Base-by-base conservation (phyloP, 1,140 invertebrate genomes). In the Dinothrombium tinctorium region DNA sequence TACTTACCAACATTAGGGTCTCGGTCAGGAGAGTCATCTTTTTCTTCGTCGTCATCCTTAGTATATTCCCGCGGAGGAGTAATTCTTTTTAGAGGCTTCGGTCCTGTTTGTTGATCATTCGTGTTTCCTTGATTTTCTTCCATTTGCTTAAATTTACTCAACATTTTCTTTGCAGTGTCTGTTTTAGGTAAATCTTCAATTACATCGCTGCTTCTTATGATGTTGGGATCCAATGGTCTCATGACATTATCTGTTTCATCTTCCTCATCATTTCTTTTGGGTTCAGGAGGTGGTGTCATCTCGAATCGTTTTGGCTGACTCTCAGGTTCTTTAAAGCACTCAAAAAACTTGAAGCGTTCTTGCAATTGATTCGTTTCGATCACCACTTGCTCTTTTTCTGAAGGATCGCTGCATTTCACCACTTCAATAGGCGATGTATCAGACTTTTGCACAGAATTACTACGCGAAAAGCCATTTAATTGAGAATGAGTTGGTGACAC, bases 291-390 rank as follows among this genome's bases (percentile, higher is more conserved):
- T 40, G 80, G 79, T 9, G 79, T 83, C 56, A 83, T 79, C 50
- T 79, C 65, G 62, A 83, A 84, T 51, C 69, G 61, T 57, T 72
- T 76, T 47, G 69, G 67, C 49, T 69, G 59, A 51, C 68, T 66
- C n/a, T n/a, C n/a, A n/a, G 15, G 41, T 26, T 50, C 57, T 55
- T 69, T 69, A 61, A 80, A 84, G 1, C 71, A 74, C 65, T 86
- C 81, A 62, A 87, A 87, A 62, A 86, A 86, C 58, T 79, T 78
- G 62, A 84, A 86, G 50, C 76, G 71, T 53, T 76, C 69, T 24
- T 73, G 69, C 46, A 87, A 72, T 56, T 82, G 76, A 15, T 72
- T 71, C 2, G 76, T 80, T 59, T 76, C 67, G 37, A 82, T 69
- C 49, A 67, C 65, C 22, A 82, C 67, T 50, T 83, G 76, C 45